Evolutionary conservation across 2,113 vertebrate species (phyloP).

Genomic region (Psilopogon haemacephalus): DNA sequence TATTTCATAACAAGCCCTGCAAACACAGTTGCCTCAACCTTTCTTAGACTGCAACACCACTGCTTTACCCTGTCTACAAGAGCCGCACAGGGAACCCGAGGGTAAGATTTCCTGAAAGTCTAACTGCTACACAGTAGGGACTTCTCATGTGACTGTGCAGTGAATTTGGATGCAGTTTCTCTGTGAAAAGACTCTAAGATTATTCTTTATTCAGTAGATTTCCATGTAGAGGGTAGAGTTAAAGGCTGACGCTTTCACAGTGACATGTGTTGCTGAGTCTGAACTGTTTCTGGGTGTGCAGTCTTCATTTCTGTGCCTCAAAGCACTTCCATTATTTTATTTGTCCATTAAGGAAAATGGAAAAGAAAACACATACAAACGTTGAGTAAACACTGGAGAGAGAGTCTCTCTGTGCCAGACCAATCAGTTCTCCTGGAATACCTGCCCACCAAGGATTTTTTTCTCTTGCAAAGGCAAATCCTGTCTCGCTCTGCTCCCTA

Average conservation of each 20-base stretch:
- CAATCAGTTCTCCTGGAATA: not conserved
- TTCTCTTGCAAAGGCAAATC: not conserved
- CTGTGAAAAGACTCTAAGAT: not conserved
- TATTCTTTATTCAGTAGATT: not conserved
- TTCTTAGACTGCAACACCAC: fast-evolving
- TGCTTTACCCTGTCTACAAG: fast-evolving
- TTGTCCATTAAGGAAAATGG: not conserved
- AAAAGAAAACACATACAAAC: not conserved
- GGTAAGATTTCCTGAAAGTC: not conserved
- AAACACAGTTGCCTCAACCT: too few relatives aligned
- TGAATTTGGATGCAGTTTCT: not conserved
- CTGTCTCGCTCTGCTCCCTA: not conserved
- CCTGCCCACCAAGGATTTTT: not conserved
- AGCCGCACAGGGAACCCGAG: fast-evolving
- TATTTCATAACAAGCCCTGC: too few relatives aligned
- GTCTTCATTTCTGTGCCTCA: not conserved
- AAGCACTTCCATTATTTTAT: not conserved
- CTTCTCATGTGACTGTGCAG: not conserved
- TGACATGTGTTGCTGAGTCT: not conserved
- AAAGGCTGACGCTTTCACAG: not conserved
- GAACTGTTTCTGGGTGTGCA: not conserved
- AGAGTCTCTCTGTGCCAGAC: not conserved
- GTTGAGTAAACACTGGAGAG: not conserved
- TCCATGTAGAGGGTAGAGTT: not conserved
- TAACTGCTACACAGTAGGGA: not conserved